These are phyloP conservation scores for Phalloptychus januarius DNA, from an alignment of 2,797 vertebrate species.

Conservation along the genomic window DNA sequence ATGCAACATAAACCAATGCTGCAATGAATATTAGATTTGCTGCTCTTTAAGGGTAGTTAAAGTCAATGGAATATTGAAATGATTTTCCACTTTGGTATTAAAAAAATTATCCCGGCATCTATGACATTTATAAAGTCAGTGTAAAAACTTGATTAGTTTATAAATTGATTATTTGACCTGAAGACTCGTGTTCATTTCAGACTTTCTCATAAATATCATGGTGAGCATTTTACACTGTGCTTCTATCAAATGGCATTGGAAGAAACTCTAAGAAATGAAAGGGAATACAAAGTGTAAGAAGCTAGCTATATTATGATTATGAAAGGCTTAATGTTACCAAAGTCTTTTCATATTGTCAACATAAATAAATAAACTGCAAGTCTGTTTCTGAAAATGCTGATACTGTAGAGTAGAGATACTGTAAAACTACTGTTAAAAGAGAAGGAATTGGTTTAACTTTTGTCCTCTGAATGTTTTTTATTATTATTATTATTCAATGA, in stretches of 20 bases:
- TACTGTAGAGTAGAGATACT: no score
- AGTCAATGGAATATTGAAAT: not conserved
- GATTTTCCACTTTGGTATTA: not conserved
- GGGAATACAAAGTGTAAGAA: not conserved
- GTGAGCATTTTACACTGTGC: not conserved
- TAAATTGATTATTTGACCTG: not conserved
- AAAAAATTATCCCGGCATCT: not conserved
- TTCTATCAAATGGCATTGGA: not conserved
- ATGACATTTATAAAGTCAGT: not conserved
- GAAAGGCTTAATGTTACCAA: not conserved
- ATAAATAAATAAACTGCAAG: not conserved
- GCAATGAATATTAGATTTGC: conserved; percentile 2
- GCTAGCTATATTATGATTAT: not conserved
- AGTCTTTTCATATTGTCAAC: not conserved
- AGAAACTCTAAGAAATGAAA: not conserved
- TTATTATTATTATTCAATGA: not conserved
- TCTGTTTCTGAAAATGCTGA: not conserved
- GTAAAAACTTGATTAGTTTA: not conserved
- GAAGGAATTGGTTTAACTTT: not conserved
- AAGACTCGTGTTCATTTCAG: not conserved
- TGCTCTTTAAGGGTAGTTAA: conserved; percentile 11
- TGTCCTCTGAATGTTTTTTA: not conserved
- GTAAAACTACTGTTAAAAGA: not conserved
- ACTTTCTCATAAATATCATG: not conserved
- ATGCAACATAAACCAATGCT: conserved; percentile 9